Evolutionary conservation across 2,797 vertebrate species (phyloP), one percentile per base, ranked within the genome.

Genomic region (Manis crassicaudata): DNA sequence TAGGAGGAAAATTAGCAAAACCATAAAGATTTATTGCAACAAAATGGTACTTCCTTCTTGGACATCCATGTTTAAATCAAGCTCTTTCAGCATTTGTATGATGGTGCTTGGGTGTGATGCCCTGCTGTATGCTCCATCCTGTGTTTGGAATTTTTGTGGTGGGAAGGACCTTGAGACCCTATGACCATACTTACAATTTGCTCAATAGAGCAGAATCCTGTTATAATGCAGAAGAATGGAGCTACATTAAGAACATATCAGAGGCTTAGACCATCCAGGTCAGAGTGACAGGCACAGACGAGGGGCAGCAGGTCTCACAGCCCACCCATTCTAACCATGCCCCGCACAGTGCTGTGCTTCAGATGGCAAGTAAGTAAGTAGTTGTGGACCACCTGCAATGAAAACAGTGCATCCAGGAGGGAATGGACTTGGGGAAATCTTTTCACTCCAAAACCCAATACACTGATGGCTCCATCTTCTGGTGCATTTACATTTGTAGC

Each of bases 1-100:
- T 25, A 29, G 35, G 56, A 54, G 82, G 88, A 73, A 86, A 86
- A 90, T 72, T 21, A 68, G 46, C 92, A 93, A 82, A 93, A n/a
- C 89, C 43, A 32, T 3, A 40, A 32, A 58, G 52, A 52, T 68
- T 43, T 65, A 63, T 81, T 35, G 63, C 16, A 52, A 52, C 40
- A 46, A 75, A 60, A 88, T 2, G 29, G 18, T 40, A 10, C 65
- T 52, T 84, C 84, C 76, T 76, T 63, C 73, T 35, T 52, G 40
- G 65, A 29, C n/a, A 32, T 18, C 80, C 60, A 17, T 0, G 56
- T 2, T 29, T 43, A 21, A 46, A 12, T 46, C 46, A 46, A 60
- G 46, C n/a, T 65, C 68, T 56, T 76, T 4, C 7, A 43, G 37
- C 37, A 17, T 85, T n/a, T 67, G 35, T 14, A 3, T 9, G 23